Percentiles rank a stretch among this genome's conserved stretches.
Conservation (phyloP, 2,797 vertebrate species). For the Coreius guichenoti region DNA sequence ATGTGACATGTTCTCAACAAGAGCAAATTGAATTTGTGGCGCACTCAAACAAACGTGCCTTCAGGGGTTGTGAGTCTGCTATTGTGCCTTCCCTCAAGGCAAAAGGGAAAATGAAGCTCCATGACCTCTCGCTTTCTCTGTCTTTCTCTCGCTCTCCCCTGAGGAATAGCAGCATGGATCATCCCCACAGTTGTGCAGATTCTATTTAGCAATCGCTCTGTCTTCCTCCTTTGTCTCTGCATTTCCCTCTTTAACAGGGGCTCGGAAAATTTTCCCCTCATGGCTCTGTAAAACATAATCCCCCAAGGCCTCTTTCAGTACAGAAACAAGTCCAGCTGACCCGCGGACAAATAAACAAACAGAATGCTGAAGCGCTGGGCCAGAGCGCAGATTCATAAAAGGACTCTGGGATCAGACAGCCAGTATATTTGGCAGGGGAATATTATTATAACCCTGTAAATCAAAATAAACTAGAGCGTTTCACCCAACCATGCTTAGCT, state of each 20-base stretch:
- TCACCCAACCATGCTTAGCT: conserved; percentile 49
- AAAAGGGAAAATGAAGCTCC: conserved; percentile 61
- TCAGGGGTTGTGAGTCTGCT: conserved; percentile 58
- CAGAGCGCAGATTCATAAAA: conserved; percentile 48
- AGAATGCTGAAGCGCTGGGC: conserved; percentile 49
- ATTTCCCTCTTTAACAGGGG: conserved; percentile 58
- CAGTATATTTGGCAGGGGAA: conserved; percentile 57
- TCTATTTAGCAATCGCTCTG: conserved; percentile 59
- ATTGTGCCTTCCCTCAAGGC: conserved; percentile 61
- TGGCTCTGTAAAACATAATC: conserved; percentile 51
- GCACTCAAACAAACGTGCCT: conserved; percentile 61
- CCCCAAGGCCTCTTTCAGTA: conserved; percentile 59
- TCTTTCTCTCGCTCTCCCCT: conserved; percentile 33
- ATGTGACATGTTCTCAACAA: conserved; percentile 60
- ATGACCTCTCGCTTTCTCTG: conserved; percentile 50
- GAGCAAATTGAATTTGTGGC: conserved; percentile 64
- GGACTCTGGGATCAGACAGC: conserved; percentile 52
- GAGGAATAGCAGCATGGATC: conserved; percentile 56
- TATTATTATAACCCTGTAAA: conserved; percentile 58
- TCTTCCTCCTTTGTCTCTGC: conserved; percentile 60
- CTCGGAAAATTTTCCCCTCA: conserved; percentile 36
- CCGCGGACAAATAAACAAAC: conserved; percentile 60
- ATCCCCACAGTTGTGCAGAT: conserved; percentile 53
- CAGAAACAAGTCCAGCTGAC: conserved; percentile 58
- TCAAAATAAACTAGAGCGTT: conserved; percentile 57